These are phyloP conservation scores for Phyllostomus hastatus DNA, from an alignment of 2,113 vertebrate species.

Conservation along the genomic window DNA sequence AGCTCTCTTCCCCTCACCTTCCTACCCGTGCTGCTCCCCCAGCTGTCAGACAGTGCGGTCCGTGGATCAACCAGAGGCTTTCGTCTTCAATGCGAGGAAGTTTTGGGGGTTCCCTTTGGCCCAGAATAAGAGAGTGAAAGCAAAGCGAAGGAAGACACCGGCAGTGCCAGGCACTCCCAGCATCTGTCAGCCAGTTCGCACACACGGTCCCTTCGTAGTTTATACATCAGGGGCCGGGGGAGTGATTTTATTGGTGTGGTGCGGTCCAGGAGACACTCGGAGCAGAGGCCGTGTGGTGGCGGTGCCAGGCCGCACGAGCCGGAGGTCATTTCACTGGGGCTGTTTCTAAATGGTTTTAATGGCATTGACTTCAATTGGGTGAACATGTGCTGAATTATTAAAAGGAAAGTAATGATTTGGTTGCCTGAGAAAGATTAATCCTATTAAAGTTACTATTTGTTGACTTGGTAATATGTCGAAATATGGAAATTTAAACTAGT, in stretches of 20 bases:
- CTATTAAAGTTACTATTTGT: not conserved
- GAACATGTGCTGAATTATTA: not conserved
- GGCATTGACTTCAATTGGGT: not conserved
- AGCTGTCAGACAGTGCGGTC: not conserved
- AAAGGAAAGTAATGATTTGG: not conserved
- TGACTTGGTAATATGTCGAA: not conserved
- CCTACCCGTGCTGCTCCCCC: not conserved
- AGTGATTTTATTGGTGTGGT: not conserved
- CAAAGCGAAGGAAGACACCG: not conserved
- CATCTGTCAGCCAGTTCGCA: no score
- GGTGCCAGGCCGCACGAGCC: not conserved
- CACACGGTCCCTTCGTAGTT: not conserved
- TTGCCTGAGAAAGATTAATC: not conserved
- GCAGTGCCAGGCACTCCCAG: not conserved
- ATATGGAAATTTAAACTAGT: not conserved
- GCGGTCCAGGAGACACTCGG: not conserved
- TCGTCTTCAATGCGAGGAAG: not conserved
- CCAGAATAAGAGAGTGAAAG: not conserved
- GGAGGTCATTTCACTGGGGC: not conserved
- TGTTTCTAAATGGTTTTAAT: not conserved
- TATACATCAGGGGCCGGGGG: not conserved
- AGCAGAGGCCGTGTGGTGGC: not conserved
- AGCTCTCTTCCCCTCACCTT: not conserved
- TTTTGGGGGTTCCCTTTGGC: not conserved
- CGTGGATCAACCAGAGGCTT: not conserved